Percentiles rank a stretch among this genome's conserved stretches.
phyloP scores from a whole-genome alignment of 2,888 invertebrate genomes.

The Brassicogethes aeneus region DNA sequence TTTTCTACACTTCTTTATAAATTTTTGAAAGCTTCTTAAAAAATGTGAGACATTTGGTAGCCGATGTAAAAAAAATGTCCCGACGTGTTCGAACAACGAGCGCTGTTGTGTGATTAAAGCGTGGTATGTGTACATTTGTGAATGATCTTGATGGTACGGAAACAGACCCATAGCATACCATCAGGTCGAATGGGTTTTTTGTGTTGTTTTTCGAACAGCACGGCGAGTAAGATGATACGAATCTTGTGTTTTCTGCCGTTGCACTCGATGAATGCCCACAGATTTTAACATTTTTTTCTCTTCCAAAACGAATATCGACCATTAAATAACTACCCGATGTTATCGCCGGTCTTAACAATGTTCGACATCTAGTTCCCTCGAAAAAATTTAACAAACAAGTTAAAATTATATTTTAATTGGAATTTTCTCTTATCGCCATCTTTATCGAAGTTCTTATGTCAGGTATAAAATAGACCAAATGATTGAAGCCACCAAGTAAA shows the following conservation, averaged over 20 bases:
- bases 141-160: conserved; percentile 5
- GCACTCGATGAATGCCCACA: conserved; percentile 5
- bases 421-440: too few species aligned
- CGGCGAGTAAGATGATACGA: conserved; percentile 7
- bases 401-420: too few species aligned
- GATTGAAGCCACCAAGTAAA: too few species aligned
- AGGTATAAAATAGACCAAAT: too few species aligned
- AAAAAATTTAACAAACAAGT: background rate
- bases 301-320: conserved; percentile 4
- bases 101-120: too few species aligned
- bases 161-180: conserved; percentile 11
- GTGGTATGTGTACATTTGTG: background rate
- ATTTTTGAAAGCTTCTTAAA: too few species aligned
- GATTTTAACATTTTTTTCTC: conserved; percentile 14
- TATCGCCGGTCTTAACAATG: background rate
- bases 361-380: conserved; percentile 4
- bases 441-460: too few species aligned
- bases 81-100: too few species aligned
- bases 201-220: conserved; percentile 10
- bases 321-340: conserved; percentile 2
- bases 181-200: conserved; percentile 8
- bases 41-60: too few species aligned
- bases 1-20: too few species aligned
- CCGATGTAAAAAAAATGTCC: too few species aligned
- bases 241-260: conserved; percentile 1